Conservation (phyloP, 1,140 invertebrate genomes). For the Cyclina sinensis region DNA sequence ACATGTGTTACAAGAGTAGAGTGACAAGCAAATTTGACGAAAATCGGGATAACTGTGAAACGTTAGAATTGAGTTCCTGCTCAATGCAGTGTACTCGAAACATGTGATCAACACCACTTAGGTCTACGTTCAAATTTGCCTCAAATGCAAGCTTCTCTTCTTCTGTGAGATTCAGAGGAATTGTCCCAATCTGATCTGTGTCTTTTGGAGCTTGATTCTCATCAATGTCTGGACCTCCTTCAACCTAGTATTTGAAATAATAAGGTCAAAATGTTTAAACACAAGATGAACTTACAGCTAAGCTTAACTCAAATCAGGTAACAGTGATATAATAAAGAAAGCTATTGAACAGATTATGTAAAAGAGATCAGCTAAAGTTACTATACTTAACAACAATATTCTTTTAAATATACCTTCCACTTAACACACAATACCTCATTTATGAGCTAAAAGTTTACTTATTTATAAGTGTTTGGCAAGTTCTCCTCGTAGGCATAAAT, state of each 20-base stretch:
- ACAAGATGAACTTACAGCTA: too few relatives aligned
- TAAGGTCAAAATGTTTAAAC: too few relatives aligned
- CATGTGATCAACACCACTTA: slow-evolving; percentile 82
- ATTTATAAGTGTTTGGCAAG: too few relatives aligned
- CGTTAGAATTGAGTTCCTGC: slow-evolving; percentile 84
- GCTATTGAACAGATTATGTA: too few relatives aligned
- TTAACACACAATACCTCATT: too few relatives aligned
- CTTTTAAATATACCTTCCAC: too few relatives aligned
- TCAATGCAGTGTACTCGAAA: slow-evolving; percentile 83
- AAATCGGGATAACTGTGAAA: slow-evolving; percentile 61
- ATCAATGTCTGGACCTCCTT: slow-evolving; percentile 75
- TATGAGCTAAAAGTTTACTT: too few relatives aligned
- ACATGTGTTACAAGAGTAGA: slow-evolving; percentile 85
- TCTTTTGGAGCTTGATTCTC: slow-evolving; percentile 64
- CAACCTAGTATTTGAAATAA: slow-evolving; percentile 57
- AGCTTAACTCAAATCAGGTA: too few relatives aligned
- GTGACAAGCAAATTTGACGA: slow-evolving; percentile 74
- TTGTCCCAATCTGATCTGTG: slow-evolving; percentile 74
- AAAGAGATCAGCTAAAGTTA: too few relatives aligned
- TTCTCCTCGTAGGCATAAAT: too few relatives aligned
- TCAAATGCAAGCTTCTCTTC: slow-evolving; percentile 83
- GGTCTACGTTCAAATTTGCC: slow-evolving; percentile 81
- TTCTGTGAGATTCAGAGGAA: slow-evolving; percentile 82
- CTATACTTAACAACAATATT: too few relatives aligned
- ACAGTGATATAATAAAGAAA: too few relatives aligned